A percentile compares a stretch with the other conserved stretches of the same genome.
Conservation (phyloP, 2,888 invertebrate genomes). For the Eristalinus aeneus region DNA sequence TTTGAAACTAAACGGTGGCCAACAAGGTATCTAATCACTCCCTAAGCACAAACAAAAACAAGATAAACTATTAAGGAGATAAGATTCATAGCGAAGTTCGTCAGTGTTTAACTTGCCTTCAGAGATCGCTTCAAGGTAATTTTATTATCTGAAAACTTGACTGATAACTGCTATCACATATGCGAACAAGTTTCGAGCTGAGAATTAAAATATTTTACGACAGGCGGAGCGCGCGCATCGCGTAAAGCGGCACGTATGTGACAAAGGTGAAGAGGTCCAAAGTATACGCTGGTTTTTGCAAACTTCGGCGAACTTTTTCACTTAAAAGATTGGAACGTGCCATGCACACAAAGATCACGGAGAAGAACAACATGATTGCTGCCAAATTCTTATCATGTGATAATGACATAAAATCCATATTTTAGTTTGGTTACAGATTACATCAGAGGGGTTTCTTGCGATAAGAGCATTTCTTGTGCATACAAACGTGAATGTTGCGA, state of each 20-base stretch:
- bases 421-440: background rate
- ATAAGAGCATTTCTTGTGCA: background rate
- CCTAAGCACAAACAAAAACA: background rate
- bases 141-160: background rate
- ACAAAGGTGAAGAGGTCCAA: background rate
- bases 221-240: background rate
- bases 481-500: background rate
- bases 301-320: background rate
- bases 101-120: background rate
- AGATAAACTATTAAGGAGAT: conserved; percentile 8
- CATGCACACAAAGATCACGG: background rate
- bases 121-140: background rate
- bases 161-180: background rate
- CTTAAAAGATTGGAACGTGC: background rate
- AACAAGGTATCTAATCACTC: background rate
- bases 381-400: background rate
- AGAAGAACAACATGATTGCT: background rate
- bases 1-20: background rate
- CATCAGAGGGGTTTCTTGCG: background rate
- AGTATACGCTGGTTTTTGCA: background rate
- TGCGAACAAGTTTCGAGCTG: background rate
- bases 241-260: background rate
- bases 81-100: background rate
- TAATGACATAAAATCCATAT: background rate
- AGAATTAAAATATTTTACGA: background rate